A percentile compares a stretch with the other conserved stretches of the same genome.
Evolutionary conservation across 2,888 invertebrate genomes (phyloP).

Genomic region (Mantis religiosa): DNA sequence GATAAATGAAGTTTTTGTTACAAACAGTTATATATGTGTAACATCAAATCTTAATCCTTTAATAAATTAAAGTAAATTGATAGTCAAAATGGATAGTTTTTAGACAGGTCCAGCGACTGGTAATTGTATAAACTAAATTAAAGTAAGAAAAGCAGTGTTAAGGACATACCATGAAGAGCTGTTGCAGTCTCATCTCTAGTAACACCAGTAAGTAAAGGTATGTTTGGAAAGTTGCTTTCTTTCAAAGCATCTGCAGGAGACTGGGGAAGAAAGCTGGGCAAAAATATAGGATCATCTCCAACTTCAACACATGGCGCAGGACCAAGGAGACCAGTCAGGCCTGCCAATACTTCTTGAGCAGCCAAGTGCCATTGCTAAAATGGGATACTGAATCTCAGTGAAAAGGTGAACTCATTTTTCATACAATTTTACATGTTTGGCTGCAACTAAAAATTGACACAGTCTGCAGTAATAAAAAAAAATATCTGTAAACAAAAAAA

Average conservation of each 20-base stretch:
- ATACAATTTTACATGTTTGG: too few species aligned
- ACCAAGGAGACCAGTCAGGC: constrained; percentile 55
- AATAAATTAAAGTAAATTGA: not conserved
- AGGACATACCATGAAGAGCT: constrained; percentile 53
- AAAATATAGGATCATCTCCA: constrained; percentile 56
- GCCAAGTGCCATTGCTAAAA: constrained; percentile 44
- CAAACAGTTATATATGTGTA: too few species aligned
- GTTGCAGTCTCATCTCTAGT: constrained; percentile 67
- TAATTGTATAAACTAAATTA: not conserved
- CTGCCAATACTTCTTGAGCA: constrained; percentile 58
- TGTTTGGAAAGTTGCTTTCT: constrained; percentile 51
- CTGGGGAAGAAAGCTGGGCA: constrained; percentile 63
- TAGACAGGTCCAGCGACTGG: too few species aligned
- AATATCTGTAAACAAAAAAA: too few species aligned
- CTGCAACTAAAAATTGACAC: too few species aligned
- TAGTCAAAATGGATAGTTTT: not conserved
- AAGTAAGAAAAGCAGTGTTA: not conserved
- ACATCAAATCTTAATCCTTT: too few species aligned
- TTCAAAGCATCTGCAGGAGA: constrained; percentile 59
- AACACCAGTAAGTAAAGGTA: constrained; percentile 69
- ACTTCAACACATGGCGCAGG: constrained; percentile 68
- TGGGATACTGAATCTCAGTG: too few species aligned
- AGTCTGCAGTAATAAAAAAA: too few species aligned
- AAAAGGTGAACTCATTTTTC: too few species aligned
- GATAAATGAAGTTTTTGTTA: too few species aligned